phyloP scores from a whole-genome alignment of 1,140 invertebrate species.

The Scaptomyza pallida region DNA sequence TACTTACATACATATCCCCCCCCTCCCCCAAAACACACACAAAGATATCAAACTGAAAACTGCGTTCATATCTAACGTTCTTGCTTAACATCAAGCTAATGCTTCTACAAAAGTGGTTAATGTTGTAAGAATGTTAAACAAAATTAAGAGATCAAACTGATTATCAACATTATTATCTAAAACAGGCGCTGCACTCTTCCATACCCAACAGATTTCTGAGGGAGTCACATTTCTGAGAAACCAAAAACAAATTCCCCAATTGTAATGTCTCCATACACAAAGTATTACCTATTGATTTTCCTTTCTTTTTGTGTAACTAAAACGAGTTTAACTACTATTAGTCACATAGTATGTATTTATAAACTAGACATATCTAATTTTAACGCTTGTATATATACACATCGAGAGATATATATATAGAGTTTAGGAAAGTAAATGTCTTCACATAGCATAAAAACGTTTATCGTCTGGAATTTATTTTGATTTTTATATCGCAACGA shows the following conservation, averaged over 20 bases:
- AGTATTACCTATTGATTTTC: constrained; percentile 77
- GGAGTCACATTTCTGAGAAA: constrained; percentile 78
- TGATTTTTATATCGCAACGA: constrained; percentile 49
- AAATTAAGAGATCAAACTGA: constrained; percentile 41
- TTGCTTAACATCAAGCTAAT: constrained; percentile 16
- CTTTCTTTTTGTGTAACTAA: constrained; percentile 34
- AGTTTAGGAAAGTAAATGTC: constrained; percentile 15
- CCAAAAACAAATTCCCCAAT: neutral
- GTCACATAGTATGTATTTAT: constrained; percentile 46
- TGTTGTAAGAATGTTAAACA: constrained; percentile 34
- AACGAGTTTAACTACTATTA: constrained; percentile 42
- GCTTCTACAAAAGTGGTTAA: constrained; percentile 32
- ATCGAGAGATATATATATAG: constrained; percentile 15
- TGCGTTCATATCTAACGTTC: constrained; percentile 45
- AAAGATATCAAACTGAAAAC: constrained; percentile 11
- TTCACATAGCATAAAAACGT: constrained; percentile 40
- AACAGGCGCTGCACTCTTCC: constrained; percentile 78
- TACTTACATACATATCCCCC: constrained; percentile 31
- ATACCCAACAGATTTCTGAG: constrained; percentile 66
- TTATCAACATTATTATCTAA: constrained; percentile 73
- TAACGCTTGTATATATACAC: constrained; percentile 38
- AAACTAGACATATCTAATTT: constrained; percentile 56
- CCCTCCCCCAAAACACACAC: too few species aligned
- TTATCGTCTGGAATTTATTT: constrained; percentile 53
- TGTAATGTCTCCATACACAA: constrained; percentile 41